Base-by-base conservation (phyloP, 2,113 vertebrate genomes). In the Dicaeum eximium region DNA sequence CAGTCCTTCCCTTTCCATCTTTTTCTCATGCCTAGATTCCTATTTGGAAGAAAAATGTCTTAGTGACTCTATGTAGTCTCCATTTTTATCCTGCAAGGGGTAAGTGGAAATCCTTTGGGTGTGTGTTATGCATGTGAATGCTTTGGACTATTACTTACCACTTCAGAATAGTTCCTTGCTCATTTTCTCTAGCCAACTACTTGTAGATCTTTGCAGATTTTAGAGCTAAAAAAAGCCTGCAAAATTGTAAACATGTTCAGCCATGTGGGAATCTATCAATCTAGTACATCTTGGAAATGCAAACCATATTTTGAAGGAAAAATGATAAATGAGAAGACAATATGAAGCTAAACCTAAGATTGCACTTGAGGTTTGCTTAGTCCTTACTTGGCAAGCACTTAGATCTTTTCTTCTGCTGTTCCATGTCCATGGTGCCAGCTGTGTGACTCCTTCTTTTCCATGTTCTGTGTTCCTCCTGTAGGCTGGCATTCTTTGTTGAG, bases 271-370 rank as follows among this genome's bases (percentile, higher is more conserved):
- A 92, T 95, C 73, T 80, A 79, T 96, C 90, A 92, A 44, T 94
- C 85, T 90, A 77, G 44, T 83, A 67, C 72, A 78, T 93, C 75
- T 90, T 92, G 90, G 90, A 96, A 96, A 96, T 88, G 64, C 44
- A 96, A 96, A 96, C 92, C 94, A 95, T 86, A 96, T 96, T 96
- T 87, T 88, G 86, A 92, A 95, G 37, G 82, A 88, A 94, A 94
- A 90, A 88, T 88, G 60, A 92, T 90, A 96, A 93, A 95, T 93
- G 94, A 88, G 67, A 95, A 90, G 92, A 90, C 56, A 78, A 16
- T 92, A 35, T 80, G 75, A 74, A 88, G 40, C 72, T 95, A 88
- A 96, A 84, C 65, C 75, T 82, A 86, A 90, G 74, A 60, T 44
- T 53, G 30, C 80, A 58, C 82, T 92, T 92, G 67, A 90, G 79